A percentile compares a stretch with the other conserved stretches of the same genome.
Conservation (phyloP, 2,113 vertebrate species). For the Pica pica region DNA sequence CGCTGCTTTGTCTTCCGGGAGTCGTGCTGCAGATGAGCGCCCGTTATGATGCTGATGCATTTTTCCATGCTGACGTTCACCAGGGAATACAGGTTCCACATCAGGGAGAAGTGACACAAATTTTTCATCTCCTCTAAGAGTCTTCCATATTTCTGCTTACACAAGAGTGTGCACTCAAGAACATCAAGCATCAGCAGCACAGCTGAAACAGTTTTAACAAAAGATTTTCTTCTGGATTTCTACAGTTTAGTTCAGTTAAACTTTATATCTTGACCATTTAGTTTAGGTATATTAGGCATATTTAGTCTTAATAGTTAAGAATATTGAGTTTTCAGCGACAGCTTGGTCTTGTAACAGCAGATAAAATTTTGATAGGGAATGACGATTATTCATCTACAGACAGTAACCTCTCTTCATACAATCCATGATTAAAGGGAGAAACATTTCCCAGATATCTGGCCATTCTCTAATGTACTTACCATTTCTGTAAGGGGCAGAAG, state of each 20-base stretch:
- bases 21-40: constrained; percentile 1
- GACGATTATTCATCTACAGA: not conserved
- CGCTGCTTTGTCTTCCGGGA: constrained; percentile 25
- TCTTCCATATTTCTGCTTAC: not conserved
- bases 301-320: not conserved
- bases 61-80: not conserved
- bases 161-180: not conserved
- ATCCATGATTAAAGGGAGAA: not conserved
- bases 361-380: not conserved
- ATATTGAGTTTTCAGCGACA: not conserved
- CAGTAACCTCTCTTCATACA: not conserved
- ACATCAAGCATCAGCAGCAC: not conserved
- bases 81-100: not conserved
- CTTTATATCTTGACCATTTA: not conserved
- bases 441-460: not conserved
- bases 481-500: not conserved
- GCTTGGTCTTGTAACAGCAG: not conserved
- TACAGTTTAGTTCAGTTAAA: not conserved
- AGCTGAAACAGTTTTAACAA: not conserved
- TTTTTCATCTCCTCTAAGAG: not conserved
- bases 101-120: not conserved
- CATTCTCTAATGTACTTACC: not conserved
- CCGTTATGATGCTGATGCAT: constrained; percentile 13
- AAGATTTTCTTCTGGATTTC: not conserved
- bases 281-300: not conserved